Percentiles rank a stretch among this genome's conserved stretches.
phyloP scores from a whole-genome alignment of 2,888 invertebrate species.

The Agriotes lineatus region DNA sequence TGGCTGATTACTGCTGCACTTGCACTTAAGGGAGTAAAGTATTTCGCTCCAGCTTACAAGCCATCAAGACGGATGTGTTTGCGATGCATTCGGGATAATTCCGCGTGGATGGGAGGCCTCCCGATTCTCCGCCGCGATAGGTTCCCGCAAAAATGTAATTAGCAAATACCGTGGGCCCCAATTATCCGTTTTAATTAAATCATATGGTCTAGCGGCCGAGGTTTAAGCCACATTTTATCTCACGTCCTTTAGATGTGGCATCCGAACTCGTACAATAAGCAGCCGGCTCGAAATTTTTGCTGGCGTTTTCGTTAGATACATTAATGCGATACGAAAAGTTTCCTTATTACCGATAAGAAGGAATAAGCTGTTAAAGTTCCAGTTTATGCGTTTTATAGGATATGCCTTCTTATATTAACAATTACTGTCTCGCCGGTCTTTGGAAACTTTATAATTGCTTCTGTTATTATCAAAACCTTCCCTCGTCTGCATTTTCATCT shows the following conservation, averaged over 20 bases:
- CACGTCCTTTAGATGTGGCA: too few relatives aligned
- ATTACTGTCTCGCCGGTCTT: slow-evolving; percentile 7
- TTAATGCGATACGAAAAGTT: too few relatives aligned
- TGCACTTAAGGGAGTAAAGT: slow-evolving; percentile 15
- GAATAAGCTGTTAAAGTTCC: background rate
- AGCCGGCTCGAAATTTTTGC: background rate
- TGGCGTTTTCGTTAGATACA: too few relatives aligned
- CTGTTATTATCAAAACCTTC: slow-evolving; percentile 43
- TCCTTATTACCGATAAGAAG: too few relatives aligned
- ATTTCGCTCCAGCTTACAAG: too few relatives aligned
- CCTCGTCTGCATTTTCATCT: slow-evolving; percentile 30
- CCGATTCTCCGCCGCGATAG: background rate
- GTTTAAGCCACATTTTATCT: background rate
- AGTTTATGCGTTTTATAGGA: slow-evolving; percentile 10
- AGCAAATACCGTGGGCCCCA: slow-evolving; percentile 2
- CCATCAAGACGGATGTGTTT: slow-evolving; percentile 1
- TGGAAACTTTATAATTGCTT: slow-evolving; percentile 49
- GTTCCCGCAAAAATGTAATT: slow-evolving; percentile 17
- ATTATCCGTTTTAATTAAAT: slow-evolving; percentile 18
- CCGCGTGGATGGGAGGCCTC: background rate
- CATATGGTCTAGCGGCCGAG: background rate
- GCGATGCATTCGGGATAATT: background rate
- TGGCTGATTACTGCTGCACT: background rate
- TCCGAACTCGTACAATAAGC: too few relatives aligned
- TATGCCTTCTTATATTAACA: slow-evolving; percentile 3